Evolutionary conservation across 2,797 vertebrate species (phyloP).

Genomic region (Takifugu ocellatus): DNA sequence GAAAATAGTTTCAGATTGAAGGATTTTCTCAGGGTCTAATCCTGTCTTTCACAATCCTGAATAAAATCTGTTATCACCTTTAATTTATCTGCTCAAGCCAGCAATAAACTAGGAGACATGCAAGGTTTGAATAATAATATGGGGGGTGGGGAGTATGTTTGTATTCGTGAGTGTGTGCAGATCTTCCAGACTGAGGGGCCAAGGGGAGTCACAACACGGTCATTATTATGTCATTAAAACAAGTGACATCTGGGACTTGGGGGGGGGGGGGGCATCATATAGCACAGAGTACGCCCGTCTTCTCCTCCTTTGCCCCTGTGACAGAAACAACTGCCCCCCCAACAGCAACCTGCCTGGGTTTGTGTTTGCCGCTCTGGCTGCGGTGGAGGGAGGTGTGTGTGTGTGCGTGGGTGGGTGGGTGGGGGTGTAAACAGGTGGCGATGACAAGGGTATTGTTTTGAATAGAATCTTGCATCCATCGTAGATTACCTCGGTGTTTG

Average conservation of each 20-base stretch:
- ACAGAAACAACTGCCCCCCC: constrained; percentile 59
- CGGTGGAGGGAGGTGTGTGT: background rate
- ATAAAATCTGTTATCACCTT: constrained; percentile 4
- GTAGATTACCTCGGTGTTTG: constrained; percentile 65
- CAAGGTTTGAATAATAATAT: constrained; percentile 30
- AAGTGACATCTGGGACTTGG: constrained; percentile 66
- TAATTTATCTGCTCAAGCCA: background rate
- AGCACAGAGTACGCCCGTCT: constrained; percentile 37
- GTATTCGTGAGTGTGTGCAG: constrained; percentile 1
- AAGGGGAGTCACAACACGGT: constrained; percentile 47
- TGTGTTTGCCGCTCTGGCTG: constrained; percentile 8
- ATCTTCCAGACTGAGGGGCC: constrained; percentile 43
- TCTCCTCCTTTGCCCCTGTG: constrained; percentile 50
- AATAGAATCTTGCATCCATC: constrained; percentile 66
- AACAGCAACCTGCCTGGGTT: constrained; percentile 47
- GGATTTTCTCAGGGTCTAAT: too few relatives aligned
- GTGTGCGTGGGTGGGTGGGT: background rate
- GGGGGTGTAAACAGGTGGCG: constrained; percentile 74
- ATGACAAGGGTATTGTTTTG: constrained; percentile 70
- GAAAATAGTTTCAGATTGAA: too few relatives aligned
- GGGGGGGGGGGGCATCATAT: constrained; percentile 42
- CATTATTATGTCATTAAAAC: constrained; percentile 68
- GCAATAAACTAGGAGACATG: constrained; percentile 12
- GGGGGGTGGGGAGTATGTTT: constrained; percentile 9
- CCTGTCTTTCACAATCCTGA: background rate